Evolutionary conservation across 2,888 invertebrate species (phyloP).

Genomic region (Lithophane semibrunnea): DNA sequence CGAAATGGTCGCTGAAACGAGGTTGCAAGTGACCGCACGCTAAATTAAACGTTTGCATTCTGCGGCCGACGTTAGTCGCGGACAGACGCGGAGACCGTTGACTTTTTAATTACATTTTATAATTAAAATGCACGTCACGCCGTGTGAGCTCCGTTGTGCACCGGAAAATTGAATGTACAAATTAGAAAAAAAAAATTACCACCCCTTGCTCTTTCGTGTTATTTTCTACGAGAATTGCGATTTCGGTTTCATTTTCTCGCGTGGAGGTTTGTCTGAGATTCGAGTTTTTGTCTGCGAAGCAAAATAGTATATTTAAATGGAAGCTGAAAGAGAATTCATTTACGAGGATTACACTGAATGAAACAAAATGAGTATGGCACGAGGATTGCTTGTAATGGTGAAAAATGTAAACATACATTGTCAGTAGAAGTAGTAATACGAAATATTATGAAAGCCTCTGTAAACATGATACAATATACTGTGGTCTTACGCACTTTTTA

Average conservation of each 20-base stretch:
- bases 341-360: slow-evolving; percentile 28
- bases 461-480: slow-evolving; percentile 1
- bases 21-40: slow-evolving; percentile 75
- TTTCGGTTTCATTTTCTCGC: slow-evolving; percentile 63
- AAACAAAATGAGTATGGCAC: slow-evolving; percentile 20
- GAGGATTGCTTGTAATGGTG: slow-evolving; percentile 18
- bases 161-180: slow-evolving; percentile 70
- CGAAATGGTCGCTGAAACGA: slow-evolving; percentile 73
- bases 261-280: slow-evolving; percentile 51
- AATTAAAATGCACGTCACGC: slow-evolving; percentile 78
- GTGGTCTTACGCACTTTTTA: background rate
- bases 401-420: slow-evolving; percentile 20
- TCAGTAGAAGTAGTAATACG: background rate
- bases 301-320: slow-evolving; percentile 43
- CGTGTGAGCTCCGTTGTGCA: slow-evolving; percentile 66
- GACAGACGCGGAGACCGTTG: slow-evolving; percentile 68
- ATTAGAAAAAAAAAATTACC: slow-evolving; percentile 62
- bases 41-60: slow-evolving; percentile 82
- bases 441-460: slow-evolving; percentile 23
- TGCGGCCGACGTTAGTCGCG: slow-evolving; percentile 68
- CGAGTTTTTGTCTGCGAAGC: slow-evolving; percentile 46
- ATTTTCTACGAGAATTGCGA: slow-evolving; percentile 59
- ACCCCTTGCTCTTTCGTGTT: slow-evolving; percentile 57
- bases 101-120: slow-evolving; percentile 79
- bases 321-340: slow-evolving; percentile 39